Conservation (phyloP, 2,797 vertebrate species). For the Sparus aurata region DNA sequence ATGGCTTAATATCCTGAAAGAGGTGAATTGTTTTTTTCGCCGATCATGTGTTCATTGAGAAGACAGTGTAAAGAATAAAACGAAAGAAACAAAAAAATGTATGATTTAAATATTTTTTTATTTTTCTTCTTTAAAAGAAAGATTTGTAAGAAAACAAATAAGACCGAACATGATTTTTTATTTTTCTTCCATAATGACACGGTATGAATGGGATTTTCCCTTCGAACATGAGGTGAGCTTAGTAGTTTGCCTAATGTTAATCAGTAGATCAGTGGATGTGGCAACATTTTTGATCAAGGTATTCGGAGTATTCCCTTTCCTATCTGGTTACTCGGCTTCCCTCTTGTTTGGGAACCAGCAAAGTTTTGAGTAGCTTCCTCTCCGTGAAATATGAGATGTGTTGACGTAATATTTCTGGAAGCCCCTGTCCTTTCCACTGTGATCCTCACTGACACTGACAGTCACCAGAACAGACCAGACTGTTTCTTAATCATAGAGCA, state of each 20-base stretch:
- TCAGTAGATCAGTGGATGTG: constrained; percentile 80
- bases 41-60: not conserved
- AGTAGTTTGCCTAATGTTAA: constrained; percentile 81
- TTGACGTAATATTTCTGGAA: constrained; percentile 76
- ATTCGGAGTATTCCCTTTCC: constrained; percentile 69
- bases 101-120: constrained; percentile 87
- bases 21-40: accelerated
- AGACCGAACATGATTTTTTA: constrained; percentile 77
- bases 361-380: constrained; percentile 61
- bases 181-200: constrained; percentile 68
- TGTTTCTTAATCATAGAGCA: constrained; percentile 72
- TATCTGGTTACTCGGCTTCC: constrained; percentile 37
- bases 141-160: constrained; percentile 85
- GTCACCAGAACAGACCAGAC: constrained; percentile 73
- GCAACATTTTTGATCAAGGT: constrained; percentile 66
- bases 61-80: constrained; percentile 24
- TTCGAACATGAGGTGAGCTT: constrained; percentile 78
- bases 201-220: constrained; percentile 71
- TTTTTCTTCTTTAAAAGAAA: constrained; percentile 82
- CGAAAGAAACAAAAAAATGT: constrained; percentile 14
- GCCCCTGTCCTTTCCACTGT: constrained; percentile 68
- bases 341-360: constrained; percentile 23
- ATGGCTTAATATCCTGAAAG: not conserved
- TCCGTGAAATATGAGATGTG: constrained; percentile 62
- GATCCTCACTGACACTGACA: constrained; percentile 67